A percentile compares a stretch with the other conserved stretches of the same genome.
Evolutionary conservation across 2,888 invertebrate genomes (phyloP).

Genomic region (Agonum fuliginosum): DNA sequence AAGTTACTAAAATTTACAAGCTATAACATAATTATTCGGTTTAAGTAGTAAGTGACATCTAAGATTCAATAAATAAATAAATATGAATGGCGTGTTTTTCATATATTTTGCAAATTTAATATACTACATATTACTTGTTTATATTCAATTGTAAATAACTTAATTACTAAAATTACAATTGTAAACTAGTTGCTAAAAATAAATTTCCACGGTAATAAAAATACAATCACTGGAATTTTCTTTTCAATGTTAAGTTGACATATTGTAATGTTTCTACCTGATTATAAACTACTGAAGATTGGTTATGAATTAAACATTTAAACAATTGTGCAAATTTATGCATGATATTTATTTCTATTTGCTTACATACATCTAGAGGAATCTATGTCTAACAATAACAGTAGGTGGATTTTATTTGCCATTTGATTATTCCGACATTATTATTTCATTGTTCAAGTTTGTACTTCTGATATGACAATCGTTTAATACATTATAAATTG

Average conservation of each 20-base stretch:
- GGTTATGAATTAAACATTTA: conserved; percentile 33
- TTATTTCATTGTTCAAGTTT: background rate
- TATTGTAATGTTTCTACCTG: background rate
- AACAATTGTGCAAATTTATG: conserved; percentile 14
- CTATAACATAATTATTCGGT: no score
- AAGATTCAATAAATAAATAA: no score
- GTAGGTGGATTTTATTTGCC: conserved; percentile 11
- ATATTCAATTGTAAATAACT: no score
- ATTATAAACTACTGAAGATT: conserved; percentile 7
- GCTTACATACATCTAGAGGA: conserved; percentile 6
- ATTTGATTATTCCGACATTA: background rate
- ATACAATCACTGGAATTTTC: no score
- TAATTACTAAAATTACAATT: no score
- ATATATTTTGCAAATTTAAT: no score
- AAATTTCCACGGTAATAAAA: no score
- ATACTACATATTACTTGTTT: no score
- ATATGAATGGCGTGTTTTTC: no score
- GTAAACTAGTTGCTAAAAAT: no score
- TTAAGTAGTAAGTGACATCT: no score
- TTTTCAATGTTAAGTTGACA: conserved; percentile 13
- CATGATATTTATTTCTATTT: conserved; percentile 11
- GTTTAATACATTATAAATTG: conserved; percentile 14
- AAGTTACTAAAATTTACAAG: no score
- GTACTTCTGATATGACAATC: background rate
- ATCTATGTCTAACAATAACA: conserved; percentile 22